A percentile compares a stretch with the other conserved stretches of the same genome.
Conservation (phyloP, 2,113 vertebrate species). For the Toxotes chatareus region DNA sequence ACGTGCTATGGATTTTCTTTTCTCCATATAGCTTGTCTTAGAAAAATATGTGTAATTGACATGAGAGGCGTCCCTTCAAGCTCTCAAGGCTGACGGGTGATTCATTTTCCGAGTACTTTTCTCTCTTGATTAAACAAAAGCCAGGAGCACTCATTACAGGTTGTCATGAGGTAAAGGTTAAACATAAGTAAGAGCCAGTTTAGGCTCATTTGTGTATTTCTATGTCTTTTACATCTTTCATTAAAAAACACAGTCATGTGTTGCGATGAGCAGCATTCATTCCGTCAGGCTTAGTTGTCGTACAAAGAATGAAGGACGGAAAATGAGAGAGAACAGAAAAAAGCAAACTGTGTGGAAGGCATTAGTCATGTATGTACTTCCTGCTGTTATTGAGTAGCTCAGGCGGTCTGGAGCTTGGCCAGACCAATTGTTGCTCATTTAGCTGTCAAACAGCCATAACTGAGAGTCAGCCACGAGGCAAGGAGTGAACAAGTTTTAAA, state of each 20-base stretch:
- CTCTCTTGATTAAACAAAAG: neutral
- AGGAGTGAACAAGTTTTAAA: constrained; percentile 13
- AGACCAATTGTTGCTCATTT: constrained; percentile 68
- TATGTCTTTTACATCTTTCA: neutral
- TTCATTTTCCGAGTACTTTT: neutral
- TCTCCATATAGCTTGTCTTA: neutral
- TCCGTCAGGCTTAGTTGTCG: neutral
- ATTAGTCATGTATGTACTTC: constrained; percentile 68
- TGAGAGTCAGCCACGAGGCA: constrained; percentile 32
- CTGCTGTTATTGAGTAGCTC: constrained; percentile 64
- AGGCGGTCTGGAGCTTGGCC: constrained; percentile 47
- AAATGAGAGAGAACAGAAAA: constrained; percentile 26
- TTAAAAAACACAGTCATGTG: neutral
- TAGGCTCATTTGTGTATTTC: neutral
- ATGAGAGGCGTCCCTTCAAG: neutral
- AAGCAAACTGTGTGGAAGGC: constrained; percentile 35
- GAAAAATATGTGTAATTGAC: constrained; percentile 6
- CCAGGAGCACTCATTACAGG: neutral
- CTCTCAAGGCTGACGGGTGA: neutral
- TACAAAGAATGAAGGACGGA: neutral
- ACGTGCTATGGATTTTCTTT: neutral
- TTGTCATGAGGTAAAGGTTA: neutral
- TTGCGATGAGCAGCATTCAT: neutral
- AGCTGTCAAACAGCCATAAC: constrained; percentile 60
- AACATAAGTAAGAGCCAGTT: neutral